Evolutionary conservation across 2,797 vertebrate species (phyloP).

Genomic region (Chelon labrosus): DNA sequence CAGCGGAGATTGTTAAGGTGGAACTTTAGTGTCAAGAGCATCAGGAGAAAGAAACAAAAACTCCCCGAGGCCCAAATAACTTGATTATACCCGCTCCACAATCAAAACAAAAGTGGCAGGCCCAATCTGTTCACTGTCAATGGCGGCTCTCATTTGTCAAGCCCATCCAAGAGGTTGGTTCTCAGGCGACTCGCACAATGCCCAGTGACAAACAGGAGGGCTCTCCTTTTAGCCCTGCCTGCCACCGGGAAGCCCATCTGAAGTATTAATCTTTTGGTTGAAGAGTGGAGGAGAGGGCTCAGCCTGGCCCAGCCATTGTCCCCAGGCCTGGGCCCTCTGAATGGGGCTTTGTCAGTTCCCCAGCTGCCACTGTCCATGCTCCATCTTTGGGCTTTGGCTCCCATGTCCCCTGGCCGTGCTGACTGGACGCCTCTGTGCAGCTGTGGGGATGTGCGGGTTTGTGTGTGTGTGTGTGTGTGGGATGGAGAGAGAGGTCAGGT

Average conservation of each 20-base stretch:
- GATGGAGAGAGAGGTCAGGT: conserved; percentile 78
- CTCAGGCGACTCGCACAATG: conserved; percentile 86
- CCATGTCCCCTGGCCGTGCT: conserved; percentile 82
- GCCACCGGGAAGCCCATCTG: conserved; percentile 87
- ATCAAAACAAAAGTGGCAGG: conserved; percentile 85
- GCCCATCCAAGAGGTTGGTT: conserved; percentile 85
- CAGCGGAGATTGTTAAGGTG: conserved; percentile 69
- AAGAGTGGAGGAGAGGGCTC: conserved; percentile 85
- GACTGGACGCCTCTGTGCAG: conserved; percentile 84
- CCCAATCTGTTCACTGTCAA: conserved; percentile 86
- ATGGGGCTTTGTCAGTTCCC: conserved; percentile 86
- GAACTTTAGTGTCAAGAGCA: conserved; percentile 80
- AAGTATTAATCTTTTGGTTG: conserved; percentile 89
- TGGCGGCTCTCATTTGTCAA: conserved; percentile 85
- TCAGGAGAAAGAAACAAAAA: conserved; percentile 77
- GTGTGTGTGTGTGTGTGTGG: conserved; percentile 52
- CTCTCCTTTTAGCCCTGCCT: conserved; percentile 86
- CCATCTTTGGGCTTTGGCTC: conserved; percentile 84
- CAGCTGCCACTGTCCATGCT: conserved; percentile 86
- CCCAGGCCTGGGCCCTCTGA: conserved; percentile 82
- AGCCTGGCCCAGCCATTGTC: conserved; percentile 85
- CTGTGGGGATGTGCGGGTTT: conserved; percentile 78
- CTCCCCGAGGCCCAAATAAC: conserved; percentile 78
- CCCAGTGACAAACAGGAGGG: conserved; percentile 86
- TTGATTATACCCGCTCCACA: conserved; percentile 84